A percentile compares a stretch with the other conserved stretches of the same genome.
Evolutionary conservation across 1,140 invertebrate species (phyloP).

Genomic region (Leptonema lineaticorne): DNA sequence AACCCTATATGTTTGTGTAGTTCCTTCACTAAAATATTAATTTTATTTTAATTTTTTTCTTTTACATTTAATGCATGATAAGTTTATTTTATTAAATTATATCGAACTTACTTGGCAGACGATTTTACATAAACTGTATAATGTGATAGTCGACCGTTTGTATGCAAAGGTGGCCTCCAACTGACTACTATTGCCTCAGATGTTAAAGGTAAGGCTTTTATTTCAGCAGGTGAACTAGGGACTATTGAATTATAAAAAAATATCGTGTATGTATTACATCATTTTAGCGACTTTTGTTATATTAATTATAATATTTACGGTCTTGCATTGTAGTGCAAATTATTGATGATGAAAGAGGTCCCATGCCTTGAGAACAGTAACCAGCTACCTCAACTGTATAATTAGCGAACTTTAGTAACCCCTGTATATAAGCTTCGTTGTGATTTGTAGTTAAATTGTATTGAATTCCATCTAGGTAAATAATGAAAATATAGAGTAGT

Average conservation of each 20-base stretch:
- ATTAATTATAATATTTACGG: conserved; percentile 51
- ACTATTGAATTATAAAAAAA: conserved; percentile 56
- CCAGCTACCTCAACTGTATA: conserved; percentile 84
- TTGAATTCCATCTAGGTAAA: conserved; percentile 52
- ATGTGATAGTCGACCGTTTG: conserved; percentile 77
- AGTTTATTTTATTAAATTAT: too few species aligned
- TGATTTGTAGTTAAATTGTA: conserved; percentile 53
- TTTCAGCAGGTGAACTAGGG: conserved; percentile 75
- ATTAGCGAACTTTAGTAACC: conserved; percentile 72
- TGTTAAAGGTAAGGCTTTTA: conserved; percentile 79
- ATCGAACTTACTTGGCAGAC: conserved; percentile 51
- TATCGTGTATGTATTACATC: conserved; percentile 8
- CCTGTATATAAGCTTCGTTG: conserved; percentile 72
- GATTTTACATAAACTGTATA: conserved; percentile 75
- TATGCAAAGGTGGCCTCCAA: conserved; percentile 77
- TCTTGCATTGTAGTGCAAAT: conserved; percentile 81
- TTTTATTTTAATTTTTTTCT: not conserved
- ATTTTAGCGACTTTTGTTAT: not conserved
- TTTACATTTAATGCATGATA: conserved; percentile 1
- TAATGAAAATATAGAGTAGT: not conserved
- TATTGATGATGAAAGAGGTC: conserved; percentile 71
- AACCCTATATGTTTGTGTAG: conserved; percentile 35
- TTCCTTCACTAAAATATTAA: conserved; percentile 18
- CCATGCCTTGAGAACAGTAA: conserved; percentile 81
- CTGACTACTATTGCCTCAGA: conserved; percentile 77